Evolutionary conservation across 2,888 invertebrate genomes (phyloP).

Genomic region (Lepidochitona cinerea): DNA sequence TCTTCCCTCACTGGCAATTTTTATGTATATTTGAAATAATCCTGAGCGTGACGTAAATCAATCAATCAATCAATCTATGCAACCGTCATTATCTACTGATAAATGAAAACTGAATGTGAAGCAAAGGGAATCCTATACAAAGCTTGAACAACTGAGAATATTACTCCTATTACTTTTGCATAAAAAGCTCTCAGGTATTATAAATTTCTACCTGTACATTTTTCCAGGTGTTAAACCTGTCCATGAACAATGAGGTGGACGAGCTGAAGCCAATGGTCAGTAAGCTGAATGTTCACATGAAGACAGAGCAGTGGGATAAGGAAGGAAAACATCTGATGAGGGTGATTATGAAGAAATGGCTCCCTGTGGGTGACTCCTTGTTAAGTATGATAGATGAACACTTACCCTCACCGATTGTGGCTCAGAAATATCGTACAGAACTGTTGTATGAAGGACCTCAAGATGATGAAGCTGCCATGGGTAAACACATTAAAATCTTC

Average conservation of each 20-base stretch:
- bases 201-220: background rate
- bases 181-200: no score
- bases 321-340: conserved; percentile 96
- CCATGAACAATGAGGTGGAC: conserved; percentile 73
- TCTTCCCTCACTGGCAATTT: no score
- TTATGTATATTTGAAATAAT: no score
- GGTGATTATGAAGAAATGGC: conserved; percentile 98
- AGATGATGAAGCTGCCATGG: conserved; percentile 95
- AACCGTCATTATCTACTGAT: no score
- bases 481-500: no score
- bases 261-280: conserved; percentile 88
- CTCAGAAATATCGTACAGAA: conserved; percentile 98
- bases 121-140: no score
- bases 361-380: conserved; percentile 98
- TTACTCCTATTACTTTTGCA: no score
- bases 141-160: no score
- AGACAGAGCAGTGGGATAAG: conserved; percentile 85
- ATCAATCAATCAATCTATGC: no score
- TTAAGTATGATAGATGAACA: conserved; percentile 99
- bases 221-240: conserved; percentile 43
- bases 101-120: no score
- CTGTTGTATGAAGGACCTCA: conserved; percentile 99
- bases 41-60: no score
- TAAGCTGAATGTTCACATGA: conserved; percentile 91
- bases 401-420: conserved; percentile 97